phyloP scores from a whole-genome alignment of 2,113 vertebrate genomes.

The Tenebrosternarchus preto region DNA sequence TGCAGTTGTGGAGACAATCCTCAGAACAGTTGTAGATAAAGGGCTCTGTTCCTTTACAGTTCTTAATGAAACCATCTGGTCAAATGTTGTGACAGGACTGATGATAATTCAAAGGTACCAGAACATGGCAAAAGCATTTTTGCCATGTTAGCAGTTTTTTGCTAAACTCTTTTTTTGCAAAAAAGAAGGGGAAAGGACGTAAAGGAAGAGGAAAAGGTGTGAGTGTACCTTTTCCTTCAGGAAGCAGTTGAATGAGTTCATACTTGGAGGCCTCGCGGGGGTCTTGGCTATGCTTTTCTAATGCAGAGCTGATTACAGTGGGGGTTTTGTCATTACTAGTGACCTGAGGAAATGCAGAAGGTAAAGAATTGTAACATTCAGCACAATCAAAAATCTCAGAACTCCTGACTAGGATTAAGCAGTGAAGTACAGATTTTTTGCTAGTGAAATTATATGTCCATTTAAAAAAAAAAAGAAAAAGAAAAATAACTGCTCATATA shows the following conservation, averaged over 20 bases:
- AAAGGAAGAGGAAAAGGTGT: conserved; percentile 26
- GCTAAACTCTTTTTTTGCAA: neutral
- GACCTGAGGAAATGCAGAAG: conserved; percentile 71
- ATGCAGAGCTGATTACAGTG: conserved; percentile 79
- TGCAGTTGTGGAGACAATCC: neutral
- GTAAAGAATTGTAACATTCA: conserved; percentile 15
- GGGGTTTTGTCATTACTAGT: conserved; percentile 90
- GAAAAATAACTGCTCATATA: neutral
- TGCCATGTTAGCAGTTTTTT: neutral
- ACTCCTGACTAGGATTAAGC: neutral
- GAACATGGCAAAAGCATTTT: neutral
- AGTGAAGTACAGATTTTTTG: conserved; percentile 14
- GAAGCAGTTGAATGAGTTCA: conserved; percentile 85
- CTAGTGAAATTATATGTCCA: neutral
- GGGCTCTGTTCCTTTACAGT: neutral
- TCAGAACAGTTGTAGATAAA: neutral
- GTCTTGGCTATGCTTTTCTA: conserved; percentile 88
- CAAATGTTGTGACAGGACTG: neutral
- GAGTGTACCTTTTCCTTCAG: conserved; percentile 82
- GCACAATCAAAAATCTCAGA: neutral
- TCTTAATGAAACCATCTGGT: neutral
- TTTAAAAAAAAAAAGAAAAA: too few species aligned
- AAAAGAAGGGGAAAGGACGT: neutral
- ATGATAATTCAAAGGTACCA: neutral
- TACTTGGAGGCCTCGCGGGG: conserved; percentile 72